Base-by-base conservation (phyloP, 2,113 vertebrate species). In the Albula goreensis region DNA sequence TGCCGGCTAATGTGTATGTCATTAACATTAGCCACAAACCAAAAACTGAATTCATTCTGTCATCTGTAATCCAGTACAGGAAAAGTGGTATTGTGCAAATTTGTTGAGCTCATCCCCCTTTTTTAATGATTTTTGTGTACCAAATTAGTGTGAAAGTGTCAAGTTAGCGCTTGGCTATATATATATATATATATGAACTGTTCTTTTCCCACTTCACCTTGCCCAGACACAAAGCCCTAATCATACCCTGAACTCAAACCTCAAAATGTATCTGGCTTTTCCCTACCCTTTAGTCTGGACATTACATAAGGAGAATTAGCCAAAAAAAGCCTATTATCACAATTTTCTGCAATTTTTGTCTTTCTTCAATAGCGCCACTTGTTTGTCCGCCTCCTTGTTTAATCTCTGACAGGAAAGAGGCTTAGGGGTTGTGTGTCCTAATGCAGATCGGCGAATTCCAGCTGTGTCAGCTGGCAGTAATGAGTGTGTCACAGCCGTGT, bases 331-430 rank as follows among this genome's bases (percentile, higher is more conserved):
- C 7, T 85, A 82, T 87, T 88, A 89, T 88, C 51, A 78, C 49
- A 80, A 13, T 77, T 84, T 86, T 86, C 5, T 87, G 53, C 78
- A 86, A 89, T 87, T 41, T 41, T 31, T 78, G 25, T 15, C 25
- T 81, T 81, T 90, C 1, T 78, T 56, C 81, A 87, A 90, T 89
- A 85, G 89, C 84, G 57, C 9, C 79, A 17, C 87, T 91, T 91
- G 89, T 90, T 89, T n/a, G 79, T 85, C 82, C 85, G 56, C 83
- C 83, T 51, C 74, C 10, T 25, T 25, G 12, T 87, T 90, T 80
- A 60, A 52, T 84, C 84, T 86, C 85, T 86, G 84, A 86, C 87
- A 83, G 86, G 25, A 85, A 90, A 90, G 53, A 77, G 84, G 80
- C 89, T 89, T 88, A 89, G 6, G 56, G 85, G 66, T 51, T 77